Percentiles rank a stretch among this genome's conserved stretches.
Evolutionary conservation across 2,797 vertebrate species (phyloP).

Genomic region (Melopsittacus undulatus): DNA sequence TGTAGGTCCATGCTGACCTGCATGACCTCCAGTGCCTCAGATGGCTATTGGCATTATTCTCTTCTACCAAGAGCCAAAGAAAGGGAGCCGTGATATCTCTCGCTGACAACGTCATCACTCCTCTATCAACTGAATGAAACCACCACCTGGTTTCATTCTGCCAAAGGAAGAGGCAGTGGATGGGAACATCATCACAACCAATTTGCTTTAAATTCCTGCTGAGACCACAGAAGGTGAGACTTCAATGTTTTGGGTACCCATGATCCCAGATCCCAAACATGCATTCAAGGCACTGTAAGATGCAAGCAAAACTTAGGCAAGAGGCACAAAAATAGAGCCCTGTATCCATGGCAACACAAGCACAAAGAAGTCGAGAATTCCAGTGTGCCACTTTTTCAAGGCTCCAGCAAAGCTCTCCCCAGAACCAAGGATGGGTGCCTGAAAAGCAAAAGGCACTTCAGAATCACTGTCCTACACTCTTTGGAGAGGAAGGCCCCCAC

Average conservation of each 20-base stretch:
- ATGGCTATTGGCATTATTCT: not conserved
- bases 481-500: not conserved
- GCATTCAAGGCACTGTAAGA: not conserved
- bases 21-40: accelerated
- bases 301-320: not conserved
- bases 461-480: not conserved
- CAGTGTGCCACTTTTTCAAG: accelerated
- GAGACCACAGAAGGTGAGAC: not conserved
- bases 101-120: not conserved
- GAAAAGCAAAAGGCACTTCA: not conserved
- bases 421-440: not conserved
- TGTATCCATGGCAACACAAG: not conserved
- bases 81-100: not conserved
- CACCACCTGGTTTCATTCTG: not conserved
- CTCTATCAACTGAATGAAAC: not conserved
- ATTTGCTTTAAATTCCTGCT: not conserved
- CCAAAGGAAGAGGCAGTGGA: not conserved
- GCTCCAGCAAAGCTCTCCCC: not conserved
- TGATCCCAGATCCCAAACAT: not conserved
- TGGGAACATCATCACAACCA: not conserved
- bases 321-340: not conserved
- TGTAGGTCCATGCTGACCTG: accelerated
- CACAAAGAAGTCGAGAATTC: not conserved
- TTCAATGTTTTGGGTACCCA: not conserved
- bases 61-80: not conserved